Evolutionary conservation across 2,113 vertebrate species (phyloP), one percentile per base, ranked within the genome.

Genomic region (Merops nubicus): DNA sequence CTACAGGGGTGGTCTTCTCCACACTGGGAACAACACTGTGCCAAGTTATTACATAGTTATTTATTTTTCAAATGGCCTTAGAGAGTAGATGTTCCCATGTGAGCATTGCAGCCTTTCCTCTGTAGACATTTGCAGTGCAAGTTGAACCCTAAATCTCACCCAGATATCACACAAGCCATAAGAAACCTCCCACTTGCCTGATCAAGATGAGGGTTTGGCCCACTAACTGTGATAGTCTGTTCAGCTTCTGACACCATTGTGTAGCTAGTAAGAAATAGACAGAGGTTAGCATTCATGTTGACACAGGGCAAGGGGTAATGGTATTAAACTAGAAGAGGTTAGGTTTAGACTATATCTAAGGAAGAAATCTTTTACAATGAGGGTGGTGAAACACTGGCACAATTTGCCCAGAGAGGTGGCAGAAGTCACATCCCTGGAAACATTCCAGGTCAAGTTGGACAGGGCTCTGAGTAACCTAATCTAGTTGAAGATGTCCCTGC

Each of bases 1-100:
- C 93, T 85, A 68, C 88, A 82, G 56, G 93, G 88, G 96, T 96
- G 95, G 93, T 94, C 93, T 89, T 65, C 59, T 81, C 75, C 63
- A 64, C 65, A 63, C 8, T 92, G 76, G 65, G 88, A 95, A 88
- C 11, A 64, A 48, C 25, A 6, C 17, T 23, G 12, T 33, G 95
- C 95, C 95, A 97, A 96, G 76, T 75, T 84, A 93, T 80, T 85
- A 89, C 68, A 76, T 12, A 68, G 77, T 51, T 74, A 42, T 33
- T 54, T 65, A 57, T 54, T 91, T 95, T 85, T 56, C 76, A 74
- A 90, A 80, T 63, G 54, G 28, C 75, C 93, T 94, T 88, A 56
- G 47, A 94, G 34, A 86, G 54, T 92, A 94, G 85, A 90, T 81
- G 50, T 90, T 93, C 68, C 72, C 82, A 88, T 56, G 40, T 0